Base-by-base conservation (phyloP, 2,888 invertebrate genomes). In the Anodontia alba region DNA sequence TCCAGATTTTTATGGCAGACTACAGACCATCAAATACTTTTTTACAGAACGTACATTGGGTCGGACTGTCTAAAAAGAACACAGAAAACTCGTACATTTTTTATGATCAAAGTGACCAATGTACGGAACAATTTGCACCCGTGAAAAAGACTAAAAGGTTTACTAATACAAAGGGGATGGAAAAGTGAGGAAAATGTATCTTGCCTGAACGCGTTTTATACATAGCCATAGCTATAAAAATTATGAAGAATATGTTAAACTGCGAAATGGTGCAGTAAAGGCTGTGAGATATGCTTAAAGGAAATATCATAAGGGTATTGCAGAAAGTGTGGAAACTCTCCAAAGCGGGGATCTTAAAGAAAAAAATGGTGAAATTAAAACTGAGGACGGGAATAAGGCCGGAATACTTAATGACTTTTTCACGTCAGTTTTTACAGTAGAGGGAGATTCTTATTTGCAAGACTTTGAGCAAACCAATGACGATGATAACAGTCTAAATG, bases 131-230 rank as follows among this genome's bases (percentile, higher is more conserved):
- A 17, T 43, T 46, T 43, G 23, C 62, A 46, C 71, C 77, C 3
- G n/a, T 71, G 33, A 77, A 71, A 23, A 42, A 57, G 23, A 49
- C 8, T 29, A 26, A 15, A 15, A 46, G 29, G 23, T 66, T 33
- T 42, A 33, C 20, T 15, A 73, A 66, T n/a, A 72, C 72, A n/a
- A 72, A 68, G 66, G 66, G 72, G 73, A 78, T 78, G 78, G 51
- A 78, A 23, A 15, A 67, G 23, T 73, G 17, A 77, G 71, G 29
- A 77, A 77, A 42, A 77, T 71, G n/a, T 77, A 77, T 43, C 71
- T 57, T 43, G 77, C 72, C 29, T 77, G 71, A 72, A 77, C 71
- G 29, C 71, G 77, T 42, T 77, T 57, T 43, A 70, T 67, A 2
- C 57, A 31, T 23, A 77, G 77, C 23, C 71, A 36, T 36, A 70